Base-by-base conservation (phyloP, 2,113 vertebrate species). In the Verasper variegatus region DNA sequence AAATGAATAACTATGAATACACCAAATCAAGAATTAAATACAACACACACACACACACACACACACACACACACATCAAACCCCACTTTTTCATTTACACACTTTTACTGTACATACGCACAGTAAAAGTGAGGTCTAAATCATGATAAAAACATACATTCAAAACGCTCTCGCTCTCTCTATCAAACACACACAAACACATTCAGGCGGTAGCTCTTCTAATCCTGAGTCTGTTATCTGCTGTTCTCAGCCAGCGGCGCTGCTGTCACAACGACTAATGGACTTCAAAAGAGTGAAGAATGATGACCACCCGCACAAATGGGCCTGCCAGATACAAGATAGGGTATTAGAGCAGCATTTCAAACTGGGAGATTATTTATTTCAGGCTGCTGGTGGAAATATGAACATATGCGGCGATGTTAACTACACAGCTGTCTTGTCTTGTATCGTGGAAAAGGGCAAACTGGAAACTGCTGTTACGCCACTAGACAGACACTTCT, bases 171-270 rank as follows among this genome's bases (percentile, higher is more conserved):
- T 47, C 3, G 4, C 47, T 6, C 17, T 51, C 17, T 51, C 31
- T 31, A 31, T 31, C 47, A 51, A 15, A 51, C 47, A 18, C 47
- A 51, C 47, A 59, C 26, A 59, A 20, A 26, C 11, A 57, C 56
- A 75, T 18, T 35, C 17, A 76, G 65, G 62, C 78, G 1, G 24
- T 12, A 26, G 65, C 76, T 76, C 70, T 64, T 67, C 75, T 90
- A 92, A 92, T 91, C 84, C 86, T 21, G 58, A 70, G 45, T 78
- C 71, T 61, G 87, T 82, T 92, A 92, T 90, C 90, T 87, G 78
- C 87, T 26, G 76, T 72, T 81, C 77, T 87, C 89, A 86, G 86
- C 83, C 85, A 79, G 76, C 76, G 55, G 82, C 78, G 55, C 84
- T 81, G 79, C 85, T 83, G 88, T 89, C 84, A 83, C 74, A 73